Evolutionary conservation across 1,140 invertebrate species (phyloP), one percentile per base, ranked within the genome.

Genomic region (Zaprionus capensis): DNA sequence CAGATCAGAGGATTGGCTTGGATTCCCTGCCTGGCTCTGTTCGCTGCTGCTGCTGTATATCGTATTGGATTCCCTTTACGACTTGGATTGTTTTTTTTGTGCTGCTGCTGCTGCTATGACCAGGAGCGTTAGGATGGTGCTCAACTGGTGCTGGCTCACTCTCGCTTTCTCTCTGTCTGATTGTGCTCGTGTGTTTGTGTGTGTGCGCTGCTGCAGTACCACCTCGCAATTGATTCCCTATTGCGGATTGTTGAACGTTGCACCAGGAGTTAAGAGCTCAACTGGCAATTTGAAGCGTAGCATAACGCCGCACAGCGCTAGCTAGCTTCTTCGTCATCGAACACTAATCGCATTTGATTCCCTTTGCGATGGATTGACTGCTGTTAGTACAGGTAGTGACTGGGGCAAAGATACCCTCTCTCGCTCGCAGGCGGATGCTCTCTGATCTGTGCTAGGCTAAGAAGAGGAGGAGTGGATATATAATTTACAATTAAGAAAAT

Each of bases 291-390:
- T 46, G 66, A 71, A 76, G 73, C 68, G 68, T 71, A 88, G 80
- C 84, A 51, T 70, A 74, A 72, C 71, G 49, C 64, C 66, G 71
- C 80, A 17, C 82, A 71, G 38, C 56, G 34, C 64, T 71, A 75
- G 78, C 75, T 71, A 76, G 86, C 76, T 76, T 76, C 20, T 64
- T 68, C 56, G 75, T 78, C 84, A 81, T 90, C 79, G 79, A 85
- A 90, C 85, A 90, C 85, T 91, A 85, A 90, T 90, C 85, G 85
- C 85, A 84, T 82, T 90, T 90, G 85, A 85, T 90, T 90, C 85
- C 85, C 85, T 85, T 90, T 90, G 85, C 85, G 84, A 88, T 90
- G 84, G 81, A 90, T 74, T 38, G 26, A 64, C 38, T 53, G 51
- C 38, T 53, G 51, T 63, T 71, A 38, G n/a, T 17, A 38, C 14